Evolutionary conservation across 2,797 vertebrate species (phyloP).

Genomic region (Aratinga solstitialis): DNA sequence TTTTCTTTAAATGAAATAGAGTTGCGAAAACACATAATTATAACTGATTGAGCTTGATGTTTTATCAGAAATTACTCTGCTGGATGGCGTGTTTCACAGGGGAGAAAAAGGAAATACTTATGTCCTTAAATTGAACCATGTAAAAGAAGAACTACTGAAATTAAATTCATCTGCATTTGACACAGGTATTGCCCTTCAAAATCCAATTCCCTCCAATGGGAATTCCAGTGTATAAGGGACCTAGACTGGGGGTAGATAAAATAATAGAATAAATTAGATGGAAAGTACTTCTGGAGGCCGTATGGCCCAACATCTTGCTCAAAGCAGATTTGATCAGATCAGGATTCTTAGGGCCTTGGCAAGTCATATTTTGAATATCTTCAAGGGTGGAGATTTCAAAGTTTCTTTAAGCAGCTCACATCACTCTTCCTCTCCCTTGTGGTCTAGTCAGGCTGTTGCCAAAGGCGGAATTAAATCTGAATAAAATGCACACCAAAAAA

Average conservation of each 20-base stretch:
- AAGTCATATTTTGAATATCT: not conserved
- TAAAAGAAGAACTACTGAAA: not conserved
- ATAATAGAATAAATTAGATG: not conserved
- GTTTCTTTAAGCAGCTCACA: not conserved
- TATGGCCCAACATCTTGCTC: not conserved
- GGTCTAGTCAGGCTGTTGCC: not conserved
- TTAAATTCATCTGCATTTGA: not conserved
- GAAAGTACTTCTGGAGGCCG: not conserved
- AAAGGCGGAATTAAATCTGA: not conserved
- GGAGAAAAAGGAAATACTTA: not conserved
- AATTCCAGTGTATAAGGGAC: not conserved
- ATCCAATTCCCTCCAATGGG: not conserved
- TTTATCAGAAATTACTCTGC: not conserved
- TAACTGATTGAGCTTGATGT: not conserved
- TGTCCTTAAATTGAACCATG: not conserved
- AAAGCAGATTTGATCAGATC: not conserved
- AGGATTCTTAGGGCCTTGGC: not conserved
- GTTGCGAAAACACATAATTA: not conserved
- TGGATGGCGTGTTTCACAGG: not conserved
- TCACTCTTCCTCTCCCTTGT: not conserved
- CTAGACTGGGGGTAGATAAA: not conserved
- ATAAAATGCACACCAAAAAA: not conserved
- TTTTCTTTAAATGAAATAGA: not conserved
- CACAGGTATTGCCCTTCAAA: not conserved
- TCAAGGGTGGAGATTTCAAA: not conserved